Base-by-base conservation (phyloP, 2,113 vertebrate genomes). In the Tragelaphus strepsiceros region DNA sequence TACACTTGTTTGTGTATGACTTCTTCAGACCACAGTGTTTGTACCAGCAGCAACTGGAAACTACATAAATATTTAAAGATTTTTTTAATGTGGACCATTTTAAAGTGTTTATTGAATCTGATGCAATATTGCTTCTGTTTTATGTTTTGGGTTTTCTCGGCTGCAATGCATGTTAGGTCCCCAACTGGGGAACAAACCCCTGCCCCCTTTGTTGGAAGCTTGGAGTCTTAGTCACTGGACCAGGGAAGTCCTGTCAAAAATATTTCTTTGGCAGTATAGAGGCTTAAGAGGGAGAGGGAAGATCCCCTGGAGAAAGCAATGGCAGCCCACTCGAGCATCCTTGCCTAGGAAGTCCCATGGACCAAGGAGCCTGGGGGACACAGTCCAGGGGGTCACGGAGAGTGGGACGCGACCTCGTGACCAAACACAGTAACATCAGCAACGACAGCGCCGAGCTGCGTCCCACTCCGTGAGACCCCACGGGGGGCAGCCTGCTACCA, bases 361-460 rank as follows among this genome's bases (percentile, higher is more conserved):
- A 64, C 30, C 15, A 64, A n/a, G 62, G 62, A n/a, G 15, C 16
- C 32, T 8, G 62, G 3, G 32, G 56, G 32, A 16, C 32, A 8
- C 32, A 64, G 62, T n/a, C 30, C 62, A 64, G 30, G 62, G 62
- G 32, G 61, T 62, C 61, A 62, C 28, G 7, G 4, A 58, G 61
- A 62, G 61, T 7, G 6, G 61, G 61, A 30, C 61, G 15, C 1
- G 28, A 30, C 14, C 28, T 15, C 30, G 13, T 30, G 59, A 30
- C 2, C n/a, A 7, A 64, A 64, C 15, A 28, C 26, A 28, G 2
- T 56, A 22, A 28, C 26, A 16, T 16, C 6, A 64, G 7, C 7
- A 9, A 17, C 30, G 2, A 4, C 62, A 17, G 15, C 0, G 62
- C 62, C 62, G 9, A 4, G 30, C 1, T 30, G 0, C 7, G 61